phyloP scores from a whole-genome alignment of 2,113 vertebrate genomes.

The Rhinopithecus roxellana region DNA sequence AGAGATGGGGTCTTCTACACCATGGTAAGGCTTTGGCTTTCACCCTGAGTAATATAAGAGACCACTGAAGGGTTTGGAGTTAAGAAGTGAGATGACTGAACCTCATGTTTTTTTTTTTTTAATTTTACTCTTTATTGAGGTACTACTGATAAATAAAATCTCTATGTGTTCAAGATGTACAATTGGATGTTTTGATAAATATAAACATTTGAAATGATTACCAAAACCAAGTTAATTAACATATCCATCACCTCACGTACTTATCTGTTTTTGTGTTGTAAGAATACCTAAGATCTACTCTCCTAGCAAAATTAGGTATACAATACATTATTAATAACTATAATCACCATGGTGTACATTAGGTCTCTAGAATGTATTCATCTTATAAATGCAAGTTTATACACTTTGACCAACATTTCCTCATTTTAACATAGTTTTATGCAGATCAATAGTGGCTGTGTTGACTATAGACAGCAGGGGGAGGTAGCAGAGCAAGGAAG shows the following conservation, averaged over 20 bases:
- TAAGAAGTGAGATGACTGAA: neutral
- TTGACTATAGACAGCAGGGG: neutral
- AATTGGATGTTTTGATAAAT: neutral
- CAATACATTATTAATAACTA: neutral
- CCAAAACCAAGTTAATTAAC: neutral
- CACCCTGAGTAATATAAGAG: neutral
- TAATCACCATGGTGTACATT: neutral
- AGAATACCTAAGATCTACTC: neutral
- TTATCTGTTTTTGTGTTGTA: neutral
- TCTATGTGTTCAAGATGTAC: neutral
- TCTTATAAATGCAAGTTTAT: neutral
- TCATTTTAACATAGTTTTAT: neutral
- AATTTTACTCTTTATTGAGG: neutral
- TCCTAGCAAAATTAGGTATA: neutral
- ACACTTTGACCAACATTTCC: neutral
- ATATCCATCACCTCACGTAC: neutral
- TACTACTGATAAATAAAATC: neutral
- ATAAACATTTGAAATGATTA: neutral
- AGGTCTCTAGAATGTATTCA: neutral
- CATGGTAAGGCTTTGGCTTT: neutral
- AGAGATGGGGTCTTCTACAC: neutral
- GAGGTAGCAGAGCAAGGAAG: neutral
- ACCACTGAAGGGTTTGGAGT: neutral
- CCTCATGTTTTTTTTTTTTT: neutral
- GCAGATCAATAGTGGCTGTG: neutral